Base-by-base conservation (phyloP, 2,888 invertebrate species). In the Acronicta aceris region DNA sequence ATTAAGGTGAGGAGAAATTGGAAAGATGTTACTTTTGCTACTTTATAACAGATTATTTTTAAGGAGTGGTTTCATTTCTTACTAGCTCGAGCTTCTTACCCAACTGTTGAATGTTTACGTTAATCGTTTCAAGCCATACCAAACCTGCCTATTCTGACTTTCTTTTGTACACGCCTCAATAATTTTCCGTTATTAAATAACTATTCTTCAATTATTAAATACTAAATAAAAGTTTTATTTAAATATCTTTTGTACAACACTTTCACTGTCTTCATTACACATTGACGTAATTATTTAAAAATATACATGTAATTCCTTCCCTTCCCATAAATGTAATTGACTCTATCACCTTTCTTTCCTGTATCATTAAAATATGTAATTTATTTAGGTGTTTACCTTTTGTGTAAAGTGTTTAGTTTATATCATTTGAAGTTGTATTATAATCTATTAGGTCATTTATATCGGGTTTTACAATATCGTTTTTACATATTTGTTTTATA, bases 341-440 rank as follows among this genome's bases (percentile, higher is more conserved):
- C 81, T 78, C 76, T 78, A 59, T 73, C 76, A 71, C 77, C 74
- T 76, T 63, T 40, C 74, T 67, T 81, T 83, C 71, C 67, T 68
- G 66, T 62, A 53, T 42, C 62, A 64, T 61, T 71, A 64, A 51
- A 50, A 49, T 63, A 48, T 59, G 38, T 64, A 15, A 38, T 58
- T 54, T 55, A 69, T 60, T 59, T 58, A 42, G 33, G 16, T 45
- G 45, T 55, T 52, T 38, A 59, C 51, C 48, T 49, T 45, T 45
- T 47, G 27, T 40, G n/a, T 21, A 25, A 40, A 2, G 2, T 17
- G 33, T 33, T 33, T 7, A 16, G 16, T 36, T 48, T 47, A 16
- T 16, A 33, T 16, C 17, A 10, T 48, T 33, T 36, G 8, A 30
- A 46, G n/a, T n/a, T n/a, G n/a, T n/a, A n/a, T n/a, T n/a, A n/a